These are phyloP conservation scores for Atherinosoma microstoma DNA, from an alignment of 2,797 vertebrate genomes.

Conservation along the genomic window DNA sequence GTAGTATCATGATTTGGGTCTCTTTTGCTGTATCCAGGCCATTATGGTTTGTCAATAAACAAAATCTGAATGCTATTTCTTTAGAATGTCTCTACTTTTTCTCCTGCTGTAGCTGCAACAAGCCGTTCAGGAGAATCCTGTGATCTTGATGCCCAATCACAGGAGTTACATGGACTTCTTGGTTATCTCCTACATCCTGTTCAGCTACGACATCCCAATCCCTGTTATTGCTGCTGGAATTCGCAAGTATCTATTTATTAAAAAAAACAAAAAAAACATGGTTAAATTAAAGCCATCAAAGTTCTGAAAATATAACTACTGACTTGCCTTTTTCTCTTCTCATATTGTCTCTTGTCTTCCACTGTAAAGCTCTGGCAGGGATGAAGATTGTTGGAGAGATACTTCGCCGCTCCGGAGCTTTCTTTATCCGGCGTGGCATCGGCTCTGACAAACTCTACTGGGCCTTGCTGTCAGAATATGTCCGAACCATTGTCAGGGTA, in stretches of 20 bases:
- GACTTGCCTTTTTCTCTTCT: not conserved
- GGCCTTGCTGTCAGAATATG: slow-evolving; percentile 96
- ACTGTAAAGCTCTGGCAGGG: slow-evolving; percentile 88
- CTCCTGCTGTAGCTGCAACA: slow-evolving; percentile 85
- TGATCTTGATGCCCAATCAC: slow-evolving; percentile 96
- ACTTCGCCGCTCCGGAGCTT: slow-evolving; percentile 93
- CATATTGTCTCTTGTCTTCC: not conserved
- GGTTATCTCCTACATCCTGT: slow-evolving; percentile 91
- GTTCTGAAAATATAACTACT: not conserved
- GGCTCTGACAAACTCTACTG: slow-evolving; percentile 95
- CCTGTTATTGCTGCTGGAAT: slow-evolving; percentile 97
- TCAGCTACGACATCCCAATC: slow-evolving; percentile 91
- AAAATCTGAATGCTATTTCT: too few relatives aligned
- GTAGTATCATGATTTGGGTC: too few relatives aligned
- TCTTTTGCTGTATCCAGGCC: too few relatives aligned
- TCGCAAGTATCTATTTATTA: slow-evolving; percentile 86
- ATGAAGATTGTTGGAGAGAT: slow-evolving; percentile 95
- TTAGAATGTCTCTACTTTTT: not conserved
- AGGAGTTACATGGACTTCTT: slow-evolving; percentile 96
- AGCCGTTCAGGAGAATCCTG: slow-evolving; percentile 89
- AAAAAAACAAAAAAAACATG: not conserved
- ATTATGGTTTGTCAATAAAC: too few relatives aligned
- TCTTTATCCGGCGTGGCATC: slow-evolving; percentile 94
- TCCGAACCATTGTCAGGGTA: slow-evolving; percentile 92
- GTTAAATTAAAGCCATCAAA: fast-evolving